Conservation (phyloP, 2,113 vertebrate genomes). For the Pantherophis guttatus region DNA sequence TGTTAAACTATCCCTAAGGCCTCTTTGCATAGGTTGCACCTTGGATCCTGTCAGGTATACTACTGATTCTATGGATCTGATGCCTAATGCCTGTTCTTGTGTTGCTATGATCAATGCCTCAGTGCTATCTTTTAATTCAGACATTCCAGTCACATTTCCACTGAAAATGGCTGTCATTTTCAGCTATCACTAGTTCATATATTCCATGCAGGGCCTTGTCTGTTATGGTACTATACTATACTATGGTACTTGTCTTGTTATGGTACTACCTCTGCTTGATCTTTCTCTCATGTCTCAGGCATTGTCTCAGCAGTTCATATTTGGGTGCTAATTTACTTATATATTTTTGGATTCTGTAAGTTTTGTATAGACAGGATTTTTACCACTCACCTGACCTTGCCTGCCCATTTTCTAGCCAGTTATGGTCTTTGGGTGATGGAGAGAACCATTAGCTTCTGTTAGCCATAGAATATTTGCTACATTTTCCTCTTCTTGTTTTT, state of each 20-base stretch:
- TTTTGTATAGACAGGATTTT: neutral
- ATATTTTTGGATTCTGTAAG: neutral
- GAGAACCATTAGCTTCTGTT: neutral
- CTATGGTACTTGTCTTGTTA: neutral
- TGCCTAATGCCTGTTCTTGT: too few species aligned
- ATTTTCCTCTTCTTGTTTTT: neutral
- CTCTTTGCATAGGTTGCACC: too few species aligned
- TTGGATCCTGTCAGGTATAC: too few species aligned
- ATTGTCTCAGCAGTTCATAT: neutral
- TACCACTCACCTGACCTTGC: neutral
- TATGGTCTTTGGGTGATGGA: too few species aligned
- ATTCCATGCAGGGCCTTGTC: neutral
- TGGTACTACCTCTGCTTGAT: neutral
- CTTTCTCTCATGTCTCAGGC: neutral
- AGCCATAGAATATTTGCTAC: neutral
- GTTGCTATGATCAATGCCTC: too few species aligned
- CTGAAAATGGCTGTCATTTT: too few species aligned
- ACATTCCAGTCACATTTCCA: too few species aligned
- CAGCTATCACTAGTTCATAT: neutral
- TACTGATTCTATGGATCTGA: too few species aligned
- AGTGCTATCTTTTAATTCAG: too few species aligned
- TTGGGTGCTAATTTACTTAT: neutral
- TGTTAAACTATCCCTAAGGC: too few species aligned
- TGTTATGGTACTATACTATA: too few species aligned
- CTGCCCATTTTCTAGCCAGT: neutral